These are phyloP conservation scores for Haliaeetus leucogaster DNA, from an alignment of 2,113 vertebrate genomes.

Conservation along the genomic window DNA sequence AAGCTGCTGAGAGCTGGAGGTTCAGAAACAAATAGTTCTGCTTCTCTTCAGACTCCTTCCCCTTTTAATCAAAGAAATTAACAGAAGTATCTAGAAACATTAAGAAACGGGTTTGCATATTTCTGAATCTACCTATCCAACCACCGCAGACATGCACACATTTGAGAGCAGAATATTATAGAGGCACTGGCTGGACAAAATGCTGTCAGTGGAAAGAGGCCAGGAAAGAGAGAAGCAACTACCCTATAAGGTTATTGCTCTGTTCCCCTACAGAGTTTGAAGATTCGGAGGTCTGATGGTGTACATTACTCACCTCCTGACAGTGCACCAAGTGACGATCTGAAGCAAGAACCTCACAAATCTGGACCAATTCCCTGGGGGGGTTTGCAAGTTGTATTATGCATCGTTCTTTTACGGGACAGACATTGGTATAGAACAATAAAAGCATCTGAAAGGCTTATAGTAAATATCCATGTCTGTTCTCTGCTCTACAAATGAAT, in stretches of 20 bases:
- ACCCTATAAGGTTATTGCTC: neutral
- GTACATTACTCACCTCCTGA: neutral
- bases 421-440: rapidly evolving
- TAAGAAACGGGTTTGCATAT: neutral
- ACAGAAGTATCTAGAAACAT: neutral
- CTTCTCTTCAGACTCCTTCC: neutral
- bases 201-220: neutral
- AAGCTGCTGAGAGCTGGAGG: neutral
- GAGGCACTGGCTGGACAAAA: neutral
- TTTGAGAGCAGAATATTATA: neutral
- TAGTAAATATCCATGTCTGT: neutral
- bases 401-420: rapidly evolving
- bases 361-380: rapidly evolving
- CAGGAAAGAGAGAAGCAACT: neutral
- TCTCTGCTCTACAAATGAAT: neutral
- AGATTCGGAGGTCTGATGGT: neutral
- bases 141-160: rapidly evolving
- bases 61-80: neutral
- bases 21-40: neutral
- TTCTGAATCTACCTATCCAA: neutral
- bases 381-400: rapidly evolving
- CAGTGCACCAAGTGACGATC: neutral
- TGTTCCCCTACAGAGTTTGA: neutral
- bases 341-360: neutral
- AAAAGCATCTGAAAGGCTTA: neutral